Conservation (phyloP, 2,797 vertebrate species). For the Oreochromis grahami region DNA sequence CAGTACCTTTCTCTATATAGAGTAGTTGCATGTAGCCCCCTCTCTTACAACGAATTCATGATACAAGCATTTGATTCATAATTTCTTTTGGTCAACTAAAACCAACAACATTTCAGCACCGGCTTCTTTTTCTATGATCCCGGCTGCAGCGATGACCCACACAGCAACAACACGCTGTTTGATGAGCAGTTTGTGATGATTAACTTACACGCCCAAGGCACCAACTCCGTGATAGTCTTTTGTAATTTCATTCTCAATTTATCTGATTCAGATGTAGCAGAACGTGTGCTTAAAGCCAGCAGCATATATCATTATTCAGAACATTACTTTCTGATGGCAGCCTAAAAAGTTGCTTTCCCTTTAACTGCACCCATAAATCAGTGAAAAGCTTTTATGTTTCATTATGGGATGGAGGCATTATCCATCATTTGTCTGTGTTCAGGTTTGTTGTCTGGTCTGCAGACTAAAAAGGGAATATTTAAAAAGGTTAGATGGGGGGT, state of each 20-base stretch:
- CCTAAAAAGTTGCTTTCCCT: conserved; percentile 37
- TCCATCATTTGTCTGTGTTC: conserved; percentile 28
- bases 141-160: background rate
- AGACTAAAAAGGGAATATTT: background rate
- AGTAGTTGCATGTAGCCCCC: background rate
- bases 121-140: background rate
- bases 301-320: conserved; percentile 43
- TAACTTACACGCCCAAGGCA: background rate
- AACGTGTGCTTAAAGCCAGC: conserved; percentile 4
- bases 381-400: conserved; percentile 46
- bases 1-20: background rate
- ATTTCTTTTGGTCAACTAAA: background rate
- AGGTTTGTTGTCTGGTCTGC: conserved; percentile 17
- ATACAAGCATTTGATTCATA: background rate
- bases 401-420: conserved; percentile 28
- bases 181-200: conserved; percentile 1
- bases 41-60: background rate
- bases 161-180: background rate
- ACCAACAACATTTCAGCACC: background rate
- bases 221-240: background rate
- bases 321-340: conserved; percentile 32
- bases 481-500: background rate
- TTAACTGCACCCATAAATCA: conserved; percentile 49
- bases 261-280: conserved; percentile 28
- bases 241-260: conserved; percentile 35